phyloP scores from a whole-genome alignment of 2,888 invertebrate genomes.

The Drosophila ustulata region DNA sequence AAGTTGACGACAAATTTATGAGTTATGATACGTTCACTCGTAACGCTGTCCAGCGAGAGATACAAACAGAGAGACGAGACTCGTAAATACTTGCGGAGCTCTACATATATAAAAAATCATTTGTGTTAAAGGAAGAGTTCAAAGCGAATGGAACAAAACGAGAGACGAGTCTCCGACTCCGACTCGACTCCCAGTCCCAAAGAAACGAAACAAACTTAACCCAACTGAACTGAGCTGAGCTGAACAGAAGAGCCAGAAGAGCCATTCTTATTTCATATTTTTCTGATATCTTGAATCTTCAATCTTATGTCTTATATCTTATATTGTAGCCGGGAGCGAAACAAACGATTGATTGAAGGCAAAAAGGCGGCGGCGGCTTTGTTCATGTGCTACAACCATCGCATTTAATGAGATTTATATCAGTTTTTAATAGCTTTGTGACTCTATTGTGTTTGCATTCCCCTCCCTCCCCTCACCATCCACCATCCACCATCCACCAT shows the following conservation, averaged over 20 bases:
- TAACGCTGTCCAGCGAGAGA: constrained; percentile 16
- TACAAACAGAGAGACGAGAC: constrained; percentile 18
- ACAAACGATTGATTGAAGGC: constrained; percentile 78
- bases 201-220: constrained; percentile 13
- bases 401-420: constrained; percentile 80
- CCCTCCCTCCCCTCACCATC: not conserved
- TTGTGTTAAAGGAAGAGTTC: constrained; percentile 36
- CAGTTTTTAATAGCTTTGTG: constrained; percentile 81
- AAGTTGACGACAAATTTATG: constrained; percentile 66
- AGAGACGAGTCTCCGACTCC: too few species aligned
- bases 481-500: not conserved
- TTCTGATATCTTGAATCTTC: constrained; percentile 19
- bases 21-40: constrained; percentile 53
- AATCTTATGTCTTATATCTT: constrained; percentile 31
- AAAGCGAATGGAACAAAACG: constrained; percentile 32
- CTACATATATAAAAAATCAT: constrained; percentile 43
- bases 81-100: constrained; percentile 44
- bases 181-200: too few species aligned
- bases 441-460: constrained; percentile 67
- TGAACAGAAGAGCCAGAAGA: constrained; percentile 58
- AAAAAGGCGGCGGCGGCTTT: constrained; percentile 62
- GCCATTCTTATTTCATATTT: constrained; percentile 64
- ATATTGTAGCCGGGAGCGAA: constrained; percentile 72
- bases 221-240: constrained; percentile 30
- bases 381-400: constrained; percentile 78